These are phyloP conservation scores for Callospermophilus lateralis DNA, from an alignment of 2,113 vertebrate species.

Conservation along the genomic window DNA sequence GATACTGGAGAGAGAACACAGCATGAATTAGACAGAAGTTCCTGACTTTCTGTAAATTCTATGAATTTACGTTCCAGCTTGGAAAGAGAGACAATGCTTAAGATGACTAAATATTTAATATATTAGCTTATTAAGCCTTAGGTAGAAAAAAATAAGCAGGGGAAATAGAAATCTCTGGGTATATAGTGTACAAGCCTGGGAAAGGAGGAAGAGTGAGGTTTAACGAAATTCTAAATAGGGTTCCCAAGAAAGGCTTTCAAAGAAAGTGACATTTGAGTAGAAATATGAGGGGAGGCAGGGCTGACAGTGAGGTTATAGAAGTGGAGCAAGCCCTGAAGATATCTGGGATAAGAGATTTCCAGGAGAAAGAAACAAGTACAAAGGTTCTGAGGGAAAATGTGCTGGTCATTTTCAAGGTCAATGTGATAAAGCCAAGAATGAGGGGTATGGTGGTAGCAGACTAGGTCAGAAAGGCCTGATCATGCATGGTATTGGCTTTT, in stretches of 20 bases:
- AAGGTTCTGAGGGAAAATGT: not conserved
- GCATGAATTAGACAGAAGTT: not conserved
- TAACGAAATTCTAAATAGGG: constrained; percentile 21
- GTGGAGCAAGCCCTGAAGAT: not conserved
- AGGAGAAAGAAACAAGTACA: not conserved
- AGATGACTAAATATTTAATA: not conserved
- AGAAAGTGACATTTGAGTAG: not conserved
- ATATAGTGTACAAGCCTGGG: not conserved
- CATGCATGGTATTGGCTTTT: not conserved
- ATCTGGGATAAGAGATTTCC: not conserved
- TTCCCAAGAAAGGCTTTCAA: not conserved
- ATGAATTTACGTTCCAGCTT: not conserved
- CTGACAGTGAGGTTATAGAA: not conserved
- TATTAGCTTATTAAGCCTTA: not conserved
- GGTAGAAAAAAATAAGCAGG: not conserved
- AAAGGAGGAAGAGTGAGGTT: not conserved
- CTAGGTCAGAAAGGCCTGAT: not conserved
- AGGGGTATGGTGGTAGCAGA: not conserved
- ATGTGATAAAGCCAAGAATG: not conserved
- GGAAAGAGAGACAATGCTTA: not conserved
- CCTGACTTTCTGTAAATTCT: not conserved
- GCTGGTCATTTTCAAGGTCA: not conserved
- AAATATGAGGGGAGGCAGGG: not conserved
- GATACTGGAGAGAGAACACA: not conserved
- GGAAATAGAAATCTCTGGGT: not conserved